Base-by-base conservation (phyloP, 1,140 invertebrate species). In the Fopius arisanus region DNA sequence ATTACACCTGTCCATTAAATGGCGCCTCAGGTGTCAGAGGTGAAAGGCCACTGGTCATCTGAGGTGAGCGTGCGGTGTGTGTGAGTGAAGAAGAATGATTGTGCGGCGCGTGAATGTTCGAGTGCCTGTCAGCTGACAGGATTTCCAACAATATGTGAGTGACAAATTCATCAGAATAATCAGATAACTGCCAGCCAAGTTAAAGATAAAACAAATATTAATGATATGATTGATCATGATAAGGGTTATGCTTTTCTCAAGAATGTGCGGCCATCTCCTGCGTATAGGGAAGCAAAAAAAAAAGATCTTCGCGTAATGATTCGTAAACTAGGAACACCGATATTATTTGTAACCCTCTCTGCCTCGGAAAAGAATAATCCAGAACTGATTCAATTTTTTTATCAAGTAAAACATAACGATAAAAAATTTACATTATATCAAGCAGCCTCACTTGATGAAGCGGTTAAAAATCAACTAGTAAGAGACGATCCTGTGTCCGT, bases 231-330 rank as follows among this genome's bases (percentile, higher is more conserved):
- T 21, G 59, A 59, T 63, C 63, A 68, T 19, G 72, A 77, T 72
- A 65, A 71, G 21, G 72, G 75, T n/a, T 77, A 43, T 63, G 43
- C 37, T 65, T 54, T 77, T 67, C 63, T 77, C 2, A 74, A 77
- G 63, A 12, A 40, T 2, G 67, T 74, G n/a, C n/a, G 72, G 33
- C 59, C 62, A 16, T 68, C 75, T 1, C 72, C 72, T 14, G 51
- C 70, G 33, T 74, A 68, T 77, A 68, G 75, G 72, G 72, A 77
- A 72, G 9, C 16, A 19, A 71, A 71, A 21, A 71, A 70, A 31
- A 73, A 71, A 54, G 31, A 73, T 29, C 59, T 73, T 68, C 23
- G 51, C 0, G 37, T 29, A 41, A 73, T 73, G 65, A 73, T 73
- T 59, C 3, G 41, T 12, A 48, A 70, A 67, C 43, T 62, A 23